Conservation (phyloP, 2,113 vertebrate genomes). For the Oreamnos americanus region DNA sequence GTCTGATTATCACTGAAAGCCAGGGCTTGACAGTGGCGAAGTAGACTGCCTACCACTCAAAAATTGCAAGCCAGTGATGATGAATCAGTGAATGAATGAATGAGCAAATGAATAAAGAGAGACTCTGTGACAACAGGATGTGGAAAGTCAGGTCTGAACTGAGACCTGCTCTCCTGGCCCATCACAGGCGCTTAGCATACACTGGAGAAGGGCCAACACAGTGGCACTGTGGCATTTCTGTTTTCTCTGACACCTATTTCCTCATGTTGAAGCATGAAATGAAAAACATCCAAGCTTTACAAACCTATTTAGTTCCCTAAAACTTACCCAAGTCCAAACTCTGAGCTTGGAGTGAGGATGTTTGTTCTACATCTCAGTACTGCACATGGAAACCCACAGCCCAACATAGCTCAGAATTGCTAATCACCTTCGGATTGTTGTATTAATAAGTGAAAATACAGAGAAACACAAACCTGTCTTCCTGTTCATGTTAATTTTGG, state of each 20-base stretch:
- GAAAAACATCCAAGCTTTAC: conserved; percentile 34
- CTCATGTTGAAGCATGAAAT: background rate
- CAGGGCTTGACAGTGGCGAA: background rate
- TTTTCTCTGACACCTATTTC: conserved; percentile 4
- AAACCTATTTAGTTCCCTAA: background rate
- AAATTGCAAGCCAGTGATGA: background rate
- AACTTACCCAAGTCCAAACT: background rate
- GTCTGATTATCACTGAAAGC: background rate
- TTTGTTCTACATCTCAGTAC: background rate
- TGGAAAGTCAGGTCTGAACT: background rate
- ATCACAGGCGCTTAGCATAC: background rate
- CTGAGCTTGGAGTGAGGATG: background rate
- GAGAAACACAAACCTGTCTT: conserved; percentile 69
- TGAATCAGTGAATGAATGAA: background rate
- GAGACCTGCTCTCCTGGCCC: background rate
- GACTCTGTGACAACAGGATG: background rate
- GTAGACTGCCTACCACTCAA: background rate
- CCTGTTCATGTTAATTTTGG: background rate
- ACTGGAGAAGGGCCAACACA: background rate
- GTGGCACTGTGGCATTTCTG: background rate
- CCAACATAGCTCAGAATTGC: conserved; percentile 34
- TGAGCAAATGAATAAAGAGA: background rate
- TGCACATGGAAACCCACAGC: background rate
- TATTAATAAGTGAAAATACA: conserved; percentile 56
- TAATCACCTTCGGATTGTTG: conserved; percentile 55